phyloP scores from a whole-genome alignment of 2,113 vertebrate genomes.

The Neolamprologus brichardi region DNA sequence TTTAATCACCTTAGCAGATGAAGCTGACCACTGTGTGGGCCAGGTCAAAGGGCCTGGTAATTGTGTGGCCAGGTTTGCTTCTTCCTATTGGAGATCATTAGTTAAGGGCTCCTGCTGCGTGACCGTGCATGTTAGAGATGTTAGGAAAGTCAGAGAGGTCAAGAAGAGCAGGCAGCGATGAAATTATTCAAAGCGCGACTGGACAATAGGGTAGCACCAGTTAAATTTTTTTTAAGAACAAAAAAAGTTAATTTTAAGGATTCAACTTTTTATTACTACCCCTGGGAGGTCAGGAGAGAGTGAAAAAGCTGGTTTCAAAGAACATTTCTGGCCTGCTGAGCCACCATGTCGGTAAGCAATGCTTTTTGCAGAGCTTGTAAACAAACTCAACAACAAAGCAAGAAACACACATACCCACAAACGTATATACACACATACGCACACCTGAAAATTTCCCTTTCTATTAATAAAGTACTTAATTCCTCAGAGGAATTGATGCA shows the following conservation, averaged over 20 bases:
- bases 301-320: not conserved
- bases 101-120: conserved; percentile 11
- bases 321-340: not conserved
- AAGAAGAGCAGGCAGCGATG: not conserved
- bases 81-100: conserved; percentile 24
- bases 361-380: not conserved
- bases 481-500: conserved; percentile 29
- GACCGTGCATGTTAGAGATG: conserved; percentile 52
- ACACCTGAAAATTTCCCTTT: not conserved
- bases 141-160: conserved; percentile 15
- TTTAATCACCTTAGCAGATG: conserved; percentile 10
- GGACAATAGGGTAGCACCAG: not conserved
- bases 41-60: conserved; percentile 34
- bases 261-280: not conserved
- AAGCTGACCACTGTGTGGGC: conserved; percentile 11
- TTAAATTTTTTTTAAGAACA: not conserved
- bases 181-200: conserved; percentile 1
- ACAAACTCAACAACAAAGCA: not conserved
- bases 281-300: not conserved
- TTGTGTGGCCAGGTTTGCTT: not conserved
- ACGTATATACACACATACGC: not conserved
- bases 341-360: not conserved
- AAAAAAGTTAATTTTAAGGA: not conserved
- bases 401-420: not conserved
- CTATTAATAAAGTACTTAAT: conserved; percentile 44